These are phyloP conservation scores for Euleptes europaea DNA, from an alignment of 2,113 vertebrate genomes.

Conservation along the genomic window DNA sequence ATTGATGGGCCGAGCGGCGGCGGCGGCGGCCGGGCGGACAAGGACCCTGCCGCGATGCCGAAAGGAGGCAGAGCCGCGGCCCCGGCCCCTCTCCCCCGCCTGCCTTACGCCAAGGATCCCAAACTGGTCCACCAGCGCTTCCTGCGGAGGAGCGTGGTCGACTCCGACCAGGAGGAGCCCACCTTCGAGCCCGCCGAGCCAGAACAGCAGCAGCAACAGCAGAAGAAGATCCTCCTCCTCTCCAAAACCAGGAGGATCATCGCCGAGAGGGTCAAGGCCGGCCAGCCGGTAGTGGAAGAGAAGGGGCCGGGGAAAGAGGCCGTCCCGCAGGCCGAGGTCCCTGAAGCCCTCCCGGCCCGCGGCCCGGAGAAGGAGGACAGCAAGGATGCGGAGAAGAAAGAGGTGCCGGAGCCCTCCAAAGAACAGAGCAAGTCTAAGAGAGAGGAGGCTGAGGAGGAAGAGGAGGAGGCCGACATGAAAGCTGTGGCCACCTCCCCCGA, in stretches of 20 bases:
- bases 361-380: slow-evolving; percentile 42
- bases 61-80: slow-evolving; percentile 64
- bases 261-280: slow-evolving; percentile 69
- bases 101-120: slow-evolving; percentile 59
- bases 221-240: slow-evolving; percentile 73
- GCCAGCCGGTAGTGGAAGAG: slow-evolving; percentile 60
- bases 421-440: slow-evolving; percentile 75
- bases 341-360: not conserved
- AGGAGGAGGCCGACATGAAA: slow-evolving; percentile 91
- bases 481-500: slow-evolving; percentile 94
- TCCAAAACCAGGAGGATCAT: slow-evolving; percentile 75
- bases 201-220: slow-evolving; percentile 70
- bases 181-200: slow-evolving; percentile 79
- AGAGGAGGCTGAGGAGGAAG: slow-evolving; percentile 88
- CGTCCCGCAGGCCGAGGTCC: not conserved
- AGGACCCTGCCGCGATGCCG: slow-evolving; percentile 69
- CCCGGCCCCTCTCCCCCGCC: slow-evolving; percentile 18
- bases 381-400: slow-evolving; percentile 65
- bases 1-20: slow-evolving; percentile 74
- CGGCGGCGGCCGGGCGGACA: slow-evolving; percentile 69
- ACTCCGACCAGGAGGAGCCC: slow-evolving; percentile 89
- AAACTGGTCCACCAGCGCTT: slow-evolving; percentile 85
- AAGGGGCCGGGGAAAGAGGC: slow-evolving; percentile 15
- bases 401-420: slow-evolving; percentile 56
- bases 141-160: slow-evolving; percentile 88